Percentiles rank a stretch among this genome's conserved stretches.
These are phyloP conservation scores for Tipula helvola DNA, from an alignment of 2,888 invertebrate genomes.

Conservation along the genomic window DNA sequence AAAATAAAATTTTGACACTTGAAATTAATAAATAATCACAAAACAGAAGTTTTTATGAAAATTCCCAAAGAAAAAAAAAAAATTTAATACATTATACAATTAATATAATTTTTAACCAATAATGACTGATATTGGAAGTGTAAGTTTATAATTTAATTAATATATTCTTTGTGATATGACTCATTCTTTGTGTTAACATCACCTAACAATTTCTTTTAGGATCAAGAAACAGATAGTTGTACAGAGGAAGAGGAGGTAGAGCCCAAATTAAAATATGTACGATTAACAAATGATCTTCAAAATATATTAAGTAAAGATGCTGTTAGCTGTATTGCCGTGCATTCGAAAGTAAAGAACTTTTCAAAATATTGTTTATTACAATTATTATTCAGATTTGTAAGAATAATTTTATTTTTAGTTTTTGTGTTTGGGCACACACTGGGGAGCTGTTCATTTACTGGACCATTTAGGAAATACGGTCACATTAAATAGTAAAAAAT, in stretches of 20 bases:
- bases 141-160: neutral
- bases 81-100: neutral
- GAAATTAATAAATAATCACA: neutral
- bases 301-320: constrained; percentile 76
- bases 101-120: neutral
- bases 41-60: neutral
- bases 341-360: constrained; percentile 56
- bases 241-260: constrained; percentile 48
- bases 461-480: constrained; percentile 84
- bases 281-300: constrained; percentile 76
- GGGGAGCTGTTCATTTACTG: constrained; percentile 78
- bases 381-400: neutral
- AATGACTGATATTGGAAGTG: constrained; percentile 6
- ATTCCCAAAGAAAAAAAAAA: neutral
- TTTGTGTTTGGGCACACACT: constrained; percentile 83
- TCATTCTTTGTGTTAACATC: neutral
- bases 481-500: constrained; percentile 41
- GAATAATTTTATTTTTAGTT: constrained; percentile 43
- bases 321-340: constrained; percentile 81
- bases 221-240: constrained; percentile 26
- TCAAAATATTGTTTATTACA: neutral
- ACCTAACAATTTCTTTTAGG: constrained; percentile 13
- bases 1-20: neutral
- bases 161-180: neutral
- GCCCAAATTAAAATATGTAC: constrained; percentile 83